Percentiles rank a stretch among this genome's conserved stretches.
Evolutionary conservation across 1,140 invertebrate species (phyloP).

Genomic region (Ylistrum balloti): DNA sequence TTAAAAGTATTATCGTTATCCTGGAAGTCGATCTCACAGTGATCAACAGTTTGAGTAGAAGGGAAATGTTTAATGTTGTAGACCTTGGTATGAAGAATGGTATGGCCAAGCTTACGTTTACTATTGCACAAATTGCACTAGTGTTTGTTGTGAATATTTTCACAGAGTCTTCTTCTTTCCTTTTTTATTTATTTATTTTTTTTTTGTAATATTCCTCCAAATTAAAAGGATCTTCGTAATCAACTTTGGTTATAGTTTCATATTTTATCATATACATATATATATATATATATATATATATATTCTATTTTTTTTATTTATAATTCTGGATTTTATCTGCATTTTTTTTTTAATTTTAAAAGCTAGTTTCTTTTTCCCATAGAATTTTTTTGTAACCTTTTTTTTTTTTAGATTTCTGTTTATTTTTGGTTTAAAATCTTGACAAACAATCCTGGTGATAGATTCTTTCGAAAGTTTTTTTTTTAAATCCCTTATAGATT

Average conservation of each 20-base stretch:
- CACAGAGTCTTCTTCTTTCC: too few species aligned
- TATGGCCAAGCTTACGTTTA: slow-evolving; percentile 34
- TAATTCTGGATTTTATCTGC: slow-evolving; percentile 20
- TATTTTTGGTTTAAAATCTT: too few species aligned
- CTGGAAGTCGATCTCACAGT: too few species aligned
- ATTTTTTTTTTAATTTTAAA: slow-evolving; percentile 21
- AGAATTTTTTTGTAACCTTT: background rate
- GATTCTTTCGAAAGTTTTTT: background rate
- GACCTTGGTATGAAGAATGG: background rate
- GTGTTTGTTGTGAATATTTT: slow-evolving; percentile 29
- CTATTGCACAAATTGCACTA: slow-evolving; percentile 38
- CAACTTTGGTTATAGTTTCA: slow-evolving; percentile 2
- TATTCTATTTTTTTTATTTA: background rate
- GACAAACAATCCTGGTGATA: background rate
- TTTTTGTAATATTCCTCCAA: background rate
- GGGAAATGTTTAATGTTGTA: background rate
- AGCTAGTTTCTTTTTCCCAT: slow-evolving; percentile 34
- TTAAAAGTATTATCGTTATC: background rate
- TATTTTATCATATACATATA: background rate
- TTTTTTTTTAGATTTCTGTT: too few species aligned
- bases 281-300: too few species aligned
- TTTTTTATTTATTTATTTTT: too few species aligned
- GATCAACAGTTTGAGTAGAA: background rate
- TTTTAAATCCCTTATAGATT: background rate
- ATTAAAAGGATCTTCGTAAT: background rate